Base-by-base conservation (phyloP, 2,113 vertebrate species). In the Asarcornis scutulata region DNA sequence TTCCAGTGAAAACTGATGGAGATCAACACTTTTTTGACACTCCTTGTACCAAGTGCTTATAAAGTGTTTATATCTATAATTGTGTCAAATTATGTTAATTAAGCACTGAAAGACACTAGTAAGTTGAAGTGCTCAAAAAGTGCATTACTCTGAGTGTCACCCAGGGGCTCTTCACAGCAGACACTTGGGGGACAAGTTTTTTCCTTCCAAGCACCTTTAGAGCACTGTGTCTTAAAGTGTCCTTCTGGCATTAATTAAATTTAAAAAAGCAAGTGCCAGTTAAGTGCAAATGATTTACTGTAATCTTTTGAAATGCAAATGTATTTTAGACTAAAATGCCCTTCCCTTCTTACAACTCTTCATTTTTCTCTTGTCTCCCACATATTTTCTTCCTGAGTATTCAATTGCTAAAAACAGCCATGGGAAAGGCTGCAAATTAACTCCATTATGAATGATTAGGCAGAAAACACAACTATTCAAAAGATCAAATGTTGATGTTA, bases 41-140 rank as follows among this genome's bases (percentile, higher is more conserved):
- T 98, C 71, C 66, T 95, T 92, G 83, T 92, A 92, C 94, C 94
- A 96, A 98, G 97, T 96, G 89, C 90, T 97, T 96, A 91, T 94
- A 97, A 97, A 97, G 96, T 98, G 98, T 98, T 98, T 98, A 97
- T 97, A 96, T 91, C 95, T 97, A 21, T 97, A 97, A 98, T 96
- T 97, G 96, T 96, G 92, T 97, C 77, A 92, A 97, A 98, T 98
- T 97, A 98, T 97, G 96, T 79, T 98, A 98, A 98, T 97, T 96
- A 97, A 97, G 44, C 62, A 17, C 95, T 97, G 94, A 95, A 97
- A 98, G 95, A 96, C 96, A 98, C 92, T 97, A 93, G 76, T 97
- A 96, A 94, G 86, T 91, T 97, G 94, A 97, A 98, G 97, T 95
- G 94, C 95, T 97, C 95, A 98, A 97, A 97, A 97, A 98, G 95